phyloP scores from a whole-genome alignment of 2,888 invertebrate genomes.

The Seladonia tumulorum region DNA sequence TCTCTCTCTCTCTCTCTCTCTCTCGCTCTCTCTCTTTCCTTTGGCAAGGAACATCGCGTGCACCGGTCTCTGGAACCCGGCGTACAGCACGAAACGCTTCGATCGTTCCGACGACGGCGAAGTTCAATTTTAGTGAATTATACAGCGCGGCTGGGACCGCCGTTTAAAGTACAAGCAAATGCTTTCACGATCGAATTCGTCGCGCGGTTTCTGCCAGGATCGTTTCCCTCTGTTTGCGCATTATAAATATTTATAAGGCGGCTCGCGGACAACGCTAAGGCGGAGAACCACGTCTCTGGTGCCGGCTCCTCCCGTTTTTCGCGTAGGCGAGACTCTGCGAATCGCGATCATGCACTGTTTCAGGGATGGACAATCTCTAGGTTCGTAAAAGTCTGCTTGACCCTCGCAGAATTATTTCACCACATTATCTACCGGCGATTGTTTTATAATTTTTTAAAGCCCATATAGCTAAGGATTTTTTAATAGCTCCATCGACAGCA shows the following conservation, averaged over 20 bases:
- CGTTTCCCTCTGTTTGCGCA: constrained; percentile 44
- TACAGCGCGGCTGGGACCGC: constrained; percentile 62
- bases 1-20: no score
- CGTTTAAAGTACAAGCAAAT: constrained; percentile 71
- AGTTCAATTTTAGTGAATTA: constrained; percentile 78
- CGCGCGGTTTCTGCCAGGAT: constrained; percentile 39
- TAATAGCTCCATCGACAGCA: no score
- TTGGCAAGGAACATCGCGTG: not conserved
- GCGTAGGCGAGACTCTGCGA: not conserved
- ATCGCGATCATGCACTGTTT: not conserved
- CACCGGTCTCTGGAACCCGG: not conserved
- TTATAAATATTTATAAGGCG: constrained; percentile 61
- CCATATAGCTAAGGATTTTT: no score
- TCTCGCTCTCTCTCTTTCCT: not conserved
- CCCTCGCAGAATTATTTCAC: no score
- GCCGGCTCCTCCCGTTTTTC: no score
- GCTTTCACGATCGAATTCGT: constrained; percentile 67
- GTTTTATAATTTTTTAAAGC: no score
- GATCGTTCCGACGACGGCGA: constrained; percentile 58
- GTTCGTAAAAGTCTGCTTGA: no score
- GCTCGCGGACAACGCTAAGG: not conserved
- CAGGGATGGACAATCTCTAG: no score
- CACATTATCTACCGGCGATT: no score
- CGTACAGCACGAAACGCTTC: not conserved
- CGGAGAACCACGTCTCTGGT: not conserved